Conservation (phyloP, 2,888 invertebrate species). For the Taphrorychus bicolor region DNA sequence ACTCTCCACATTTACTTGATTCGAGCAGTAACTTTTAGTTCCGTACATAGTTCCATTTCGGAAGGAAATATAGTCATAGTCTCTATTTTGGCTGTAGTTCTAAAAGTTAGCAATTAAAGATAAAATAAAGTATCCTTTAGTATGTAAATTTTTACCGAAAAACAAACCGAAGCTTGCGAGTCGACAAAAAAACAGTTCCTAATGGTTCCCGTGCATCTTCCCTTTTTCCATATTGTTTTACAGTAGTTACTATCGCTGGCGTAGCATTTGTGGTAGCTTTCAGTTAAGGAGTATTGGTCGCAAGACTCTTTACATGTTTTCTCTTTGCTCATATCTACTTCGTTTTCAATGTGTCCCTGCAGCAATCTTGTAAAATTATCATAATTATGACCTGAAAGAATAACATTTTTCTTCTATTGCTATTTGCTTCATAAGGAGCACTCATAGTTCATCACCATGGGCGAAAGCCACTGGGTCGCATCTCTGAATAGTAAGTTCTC, state of each 20-base stretch:
- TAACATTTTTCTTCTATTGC: background rate
- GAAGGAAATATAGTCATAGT: constrained; percentile 84
- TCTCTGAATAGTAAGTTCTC: constrained; percentile 25
- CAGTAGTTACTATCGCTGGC: constrained; percentile 43
- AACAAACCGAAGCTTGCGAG: constrained; percentile 59
- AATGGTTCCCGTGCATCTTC: constrained; percentile 43
- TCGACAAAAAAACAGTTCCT: constrained; percentile 42
- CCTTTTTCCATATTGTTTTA: constrained; percentile 22
- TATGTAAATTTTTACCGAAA: constrained; percentile 41
- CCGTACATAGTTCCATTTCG: constrained; percentile 76
- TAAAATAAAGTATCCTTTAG: background rate
- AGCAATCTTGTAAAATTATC: constrained; percentile 76
- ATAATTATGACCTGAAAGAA: constrained; percentile 66
- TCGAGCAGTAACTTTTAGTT: constrained; percentile 62
- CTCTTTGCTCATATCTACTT: constrained; percentile 77
- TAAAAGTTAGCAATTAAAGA: too few relatives aligned
- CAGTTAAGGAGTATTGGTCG: constrained; percentile 29
- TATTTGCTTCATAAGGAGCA: too few relatives aligned
- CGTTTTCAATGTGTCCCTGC: constrained; percentile 84
- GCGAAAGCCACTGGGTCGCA: constrained; percentile 30
- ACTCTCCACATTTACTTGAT: constrained; percentile 72
- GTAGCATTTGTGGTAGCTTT: constrained; percentile 42
- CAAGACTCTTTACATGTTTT: constrained; percentile 70
- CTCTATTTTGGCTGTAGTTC: constrained; percentile 54
- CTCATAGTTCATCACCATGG: background rate